These are phyloP conservation scores for Cephonodes hylas DNA, from an alignment of 2,888 invertebrate species.

Conservation along the genomic window DNA sequence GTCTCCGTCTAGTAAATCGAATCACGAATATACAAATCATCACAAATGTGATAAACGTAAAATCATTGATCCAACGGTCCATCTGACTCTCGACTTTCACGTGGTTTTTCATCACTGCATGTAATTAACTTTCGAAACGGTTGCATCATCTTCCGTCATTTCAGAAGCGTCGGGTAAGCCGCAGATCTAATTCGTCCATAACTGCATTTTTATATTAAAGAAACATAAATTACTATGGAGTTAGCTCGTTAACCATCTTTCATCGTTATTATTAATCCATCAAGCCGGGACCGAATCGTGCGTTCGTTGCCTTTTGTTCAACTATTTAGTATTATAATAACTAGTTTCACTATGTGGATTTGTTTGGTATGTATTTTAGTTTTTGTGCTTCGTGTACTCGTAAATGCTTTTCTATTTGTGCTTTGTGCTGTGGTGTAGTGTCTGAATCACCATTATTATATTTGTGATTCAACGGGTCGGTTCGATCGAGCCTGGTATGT, in stretches of 20 bases:
- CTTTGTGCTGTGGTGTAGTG: too few species aligned
- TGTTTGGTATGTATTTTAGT: not conserved
- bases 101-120: not conserved
- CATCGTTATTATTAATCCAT: constrained; percentile 11
- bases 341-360: not conserved
- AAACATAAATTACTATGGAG: constrained; percentile 19
- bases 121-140: not conserved
- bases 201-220: constrained; percentile 14
- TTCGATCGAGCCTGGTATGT: too few species aligned
- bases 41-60: not conserved
- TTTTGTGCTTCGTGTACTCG: not conserved
- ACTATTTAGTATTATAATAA: constrained; percentile 9
- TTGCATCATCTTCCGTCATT: constrained; percentile 2
- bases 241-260: constrained; percentile 22
- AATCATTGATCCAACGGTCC: not conserved
- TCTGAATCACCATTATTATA: too few species aligned
- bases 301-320: constrained; percentile 3
- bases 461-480: too few species aligned
- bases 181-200: constrained; percentile 1
- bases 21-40: not conserved
- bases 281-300: constrained; percentile 3
- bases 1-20: too few species aligned
- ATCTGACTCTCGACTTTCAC: constrained; percentile 1
- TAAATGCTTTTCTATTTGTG: too few species aligned
- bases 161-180: not conserved